Percentiles rank a stretch among this genome's conserved stretches.
Evolutionary conservation across 2,113 vertebrate species (phyloP).

Genomic region (Campylomormyrus tamandua): DNA sequence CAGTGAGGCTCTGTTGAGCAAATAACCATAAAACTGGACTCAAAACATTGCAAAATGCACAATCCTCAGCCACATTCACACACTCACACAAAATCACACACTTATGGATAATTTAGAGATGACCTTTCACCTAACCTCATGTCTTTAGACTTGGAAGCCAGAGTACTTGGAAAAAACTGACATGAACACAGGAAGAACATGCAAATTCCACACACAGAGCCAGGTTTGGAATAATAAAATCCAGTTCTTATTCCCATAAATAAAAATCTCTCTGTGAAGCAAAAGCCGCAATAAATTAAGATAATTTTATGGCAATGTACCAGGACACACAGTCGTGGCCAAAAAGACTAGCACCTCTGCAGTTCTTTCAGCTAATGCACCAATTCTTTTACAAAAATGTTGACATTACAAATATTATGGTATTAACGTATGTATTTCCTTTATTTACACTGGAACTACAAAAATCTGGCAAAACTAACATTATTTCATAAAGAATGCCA

Average conservation of each 20-base stretch:
- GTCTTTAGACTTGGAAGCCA: not conserved
- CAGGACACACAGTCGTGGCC: not conserved
- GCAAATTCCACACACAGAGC: not conserved
- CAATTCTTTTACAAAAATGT: not conserved
- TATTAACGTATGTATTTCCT: not conserved
- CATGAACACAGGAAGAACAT: not conserved
- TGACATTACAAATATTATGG: not conserved
- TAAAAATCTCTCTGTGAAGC: not conserved
- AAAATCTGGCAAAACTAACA: not conserved
- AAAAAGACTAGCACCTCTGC: not conserved
- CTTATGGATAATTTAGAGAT: not conserved
- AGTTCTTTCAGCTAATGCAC: not conserved
- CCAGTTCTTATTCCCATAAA: not conserved
- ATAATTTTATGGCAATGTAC: not conserved
- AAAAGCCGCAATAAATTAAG: not conserved
- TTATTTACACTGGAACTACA: not conserved
- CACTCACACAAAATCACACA: not conserved
- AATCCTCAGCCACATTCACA: not conserved
- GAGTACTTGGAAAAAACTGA: not conserved
- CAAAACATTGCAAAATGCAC: not conserved
- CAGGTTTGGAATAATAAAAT: not conserved
- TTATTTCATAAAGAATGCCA: not conserved
- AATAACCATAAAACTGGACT: not conserved
- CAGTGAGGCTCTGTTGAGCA: not conserved
- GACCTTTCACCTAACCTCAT: not conserved